Base-by-base conservation (phyloP, 2,888 invertebrate genomes). In the Carabus problematicus region DNA sequence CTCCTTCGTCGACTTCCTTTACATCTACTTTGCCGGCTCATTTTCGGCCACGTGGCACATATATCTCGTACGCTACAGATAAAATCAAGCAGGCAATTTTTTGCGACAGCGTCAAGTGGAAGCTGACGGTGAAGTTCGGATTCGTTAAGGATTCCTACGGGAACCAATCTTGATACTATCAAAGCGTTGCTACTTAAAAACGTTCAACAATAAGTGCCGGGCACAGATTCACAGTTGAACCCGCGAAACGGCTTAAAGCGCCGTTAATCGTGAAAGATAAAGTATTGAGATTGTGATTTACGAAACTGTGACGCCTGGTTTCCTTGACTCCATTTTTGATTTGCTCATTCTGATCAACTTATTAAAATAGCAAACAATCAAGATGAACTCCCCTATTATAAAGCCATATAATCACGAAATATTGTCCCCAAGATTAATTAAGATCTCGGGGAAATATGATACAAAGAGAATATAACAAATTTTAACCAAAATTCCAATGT, bases 181-280 rank as follows among this genome's bases (percentile, higher is more conserved):
- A 47, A 16, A 43, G 43, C 45, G n/a, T 8, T 56, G 56, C 56
- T 16, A n/a, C 39, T 56, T 56, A 39, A 56, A 56, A 56, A 40
- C 56, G 47, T n/a, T 40, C 40, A 6, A 12, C 56, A 56, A 29
- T 56, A 40, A 40, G 39, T 29, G 56, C 16, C 47, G n/a, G 16
- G 47, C 47, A 14, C 7, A 56, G 56, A 56, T 18, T 56, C 39
- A 7, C 39, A 42, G 8, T 14, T 16, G 42, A 59, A 42, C 29
- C 19, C 19, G 56, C 4, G 16, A 52, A 52, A 52, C 52, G 14
- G 52, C 52, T 56, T 39, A 14, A 42, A 42, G 42, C 14, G 42
- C n/a, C 40, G 59, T 59, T 59, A 59, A 59, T 59, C 59, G 59
- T 59, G n/a, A 42, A 42, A 59, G 59, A 59, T 59, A 42, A 42